Evolutionary conservation across 2,888 invertebrate genomes (phyloP).

Genomic region (Ceratothoa steindachneri): DNA sequence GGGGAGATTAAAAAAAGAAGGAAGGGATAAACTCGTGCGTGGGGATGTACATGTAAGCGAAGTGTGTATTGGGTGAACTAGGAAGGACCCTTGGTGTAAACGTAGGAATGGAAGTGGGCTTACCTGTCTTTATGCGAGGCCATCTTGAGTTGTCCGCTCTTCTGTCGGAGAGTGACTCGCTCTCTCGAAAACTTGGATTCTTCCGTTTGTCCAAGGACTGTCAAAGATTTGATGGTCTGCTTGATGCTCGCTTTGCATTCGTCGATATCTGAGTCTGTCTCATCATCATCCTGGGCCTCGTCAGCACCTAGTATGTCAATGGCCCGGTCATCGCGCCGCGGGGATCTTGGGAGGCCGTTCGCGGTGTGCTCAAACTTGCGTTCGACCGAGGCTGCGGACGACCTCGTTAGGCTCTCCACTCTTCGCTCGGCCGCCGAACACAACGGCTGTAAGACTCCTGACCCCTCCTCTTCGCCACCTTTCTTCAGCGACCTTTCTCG

Average conservation of each 20-base stretch:
- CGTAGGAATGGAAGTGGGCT: no score
- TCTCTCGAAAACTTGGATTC: not conserved
- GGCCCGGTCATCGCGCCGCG: no score
- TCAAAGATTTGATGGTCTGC: not conserved
- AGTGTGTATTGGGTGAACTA: no score
- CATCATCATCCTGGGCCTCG: not conserved
- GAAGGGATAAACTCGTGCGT: no score
- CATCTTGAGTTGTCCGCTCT: not conserved
- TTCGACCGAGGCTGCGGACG: no score
- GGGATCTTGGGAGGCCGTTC: not conserved
- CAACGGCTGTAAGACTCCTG: no score
- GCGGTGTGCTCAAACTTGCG: no score
- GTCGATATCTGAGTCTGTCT: not conserved
- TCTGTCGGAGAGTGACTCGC: not conserved
- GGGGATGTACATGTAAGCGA: no score
- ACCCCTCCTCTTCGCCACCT: not conserved
- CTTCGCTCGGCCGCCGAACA: not conserved
- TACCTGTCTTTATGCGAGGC: not conserved
- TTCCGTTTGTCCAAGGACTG: not conserved
- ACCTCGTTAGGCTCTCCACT: not conserved
- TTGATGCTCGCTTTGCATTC: not conserved
- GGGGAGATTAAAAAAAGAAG: no score
- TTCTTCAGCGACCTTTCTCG: not conserved
- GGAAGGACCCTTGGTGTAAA: no score
- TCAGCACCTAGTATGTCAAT: no score